Conservation (phyloP, 2,797 vertebrate genomes). For the Cuniculus paca region DNA sequence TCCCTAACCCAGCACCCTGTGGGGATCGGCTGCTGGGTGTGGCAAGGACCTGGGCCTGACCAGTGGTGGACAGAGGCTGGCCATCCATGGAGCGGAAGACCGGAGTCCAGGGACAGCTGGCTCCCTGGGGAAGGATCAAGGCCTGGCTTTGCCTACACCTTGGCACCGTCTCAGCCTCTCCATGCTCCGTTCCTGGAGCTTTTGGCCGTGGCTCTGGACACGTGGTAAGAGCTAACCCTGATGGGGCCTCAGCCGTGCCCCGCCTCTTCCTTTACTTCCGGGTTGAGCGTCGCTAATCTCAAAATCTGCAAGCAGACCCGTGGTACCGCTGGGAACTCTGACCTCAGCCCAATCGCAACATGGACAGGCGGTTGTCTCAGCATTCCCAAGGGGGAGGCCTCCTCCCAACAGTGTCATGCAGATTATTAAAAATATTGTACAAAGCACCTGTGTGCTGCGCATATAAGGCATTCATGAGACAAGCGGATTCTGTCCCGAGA, state of each 20-base stretch:
- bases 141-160: too few species aligned
- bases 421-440: not conserved
- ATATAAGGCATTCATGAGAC: not conserved
- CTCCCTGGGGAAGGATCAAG: not conserved
- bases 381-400: too few species aligned
- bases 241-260: not conserved
- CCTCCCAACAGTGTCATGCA: not conserved
- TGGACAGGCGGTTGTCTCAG: not conserved
- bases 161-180: not conserved
- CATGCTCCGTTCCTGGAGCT: not conserved
- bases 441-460: not conserved
- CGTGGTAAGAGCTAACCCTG: not conserved
- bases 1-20: not conserved
- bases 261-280: not conserved
- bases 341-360: not conserved
- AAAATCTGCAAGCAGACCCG: not conserved
- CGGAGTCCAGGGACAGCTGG: not conserved
- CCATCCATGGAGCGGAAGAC: too few species aligned
- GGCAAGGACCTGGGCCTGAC: not conserved
- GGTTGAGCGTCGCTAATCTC: not conserved
- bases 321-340: not conserved
- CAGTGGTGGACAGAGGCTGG: not conserved
- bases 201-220: not conserved
- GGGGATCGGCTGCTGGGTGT: not conserved
- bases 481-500: not conserved